Base-by-base conservation (phyloP, 2,888 invertebrate species). In the Cephonodes hylas region DNA sequence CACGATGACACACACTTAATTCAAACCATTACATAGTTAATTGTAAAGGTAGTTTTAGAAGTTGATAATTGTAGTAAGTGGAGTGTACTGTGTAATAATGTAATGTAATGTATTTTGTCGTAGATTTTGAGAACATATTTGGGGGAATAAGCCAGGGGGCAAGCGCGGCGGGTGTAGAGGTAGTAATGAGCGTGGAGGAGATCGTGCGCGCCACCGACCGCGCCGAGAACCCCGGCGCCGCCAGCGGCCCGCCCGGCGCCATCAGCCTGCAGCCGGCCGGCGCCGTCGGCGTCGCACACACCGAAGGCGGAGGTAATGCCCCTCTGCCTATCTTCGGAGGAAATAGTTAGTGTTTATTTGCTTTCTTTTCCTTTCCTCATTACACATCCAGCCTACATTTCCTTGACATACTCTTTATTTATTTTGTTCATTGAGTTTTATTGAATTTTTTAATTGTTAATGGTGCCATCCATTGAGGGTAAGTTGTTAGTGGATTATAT, bases 101-200 rank as follows among this genome's bases (percentile, higher is more conserved):
- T 5, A 15, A 6, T 15, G 6, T n/a, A 3, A 23, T 48, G 58
- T 62, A 53, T 59, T 20, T 64, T 65, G 56, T 69, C 62, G 61
- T 75, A 85, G 88, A 86, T 71, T 77, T 87, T 64, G 85, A 86
- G 68, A 85, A 83, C 73, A 63, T 86, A 58, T 77, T 88, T 63
- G 80, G 84, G 61, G 78, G 80, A 20, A 66, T 86, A 70, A 77
- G 77, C 62, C 84, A 82, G 63, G 67, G 72, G 8, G 79, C 73
- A 22, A 66, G 68, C 25, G 67, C 84, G 25, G 78, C 81, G 23
- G 83, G 81, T 5, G 81, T 88, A 3, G 88, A 88, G 65, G 84
- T 88, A 2, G 81, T 88, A 42, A 86, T 88, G 85, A 86, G 84
- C 59, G 84, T 87, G 86, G 88, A 87, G 60, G 86, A 88, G 64